phyloP scores from a whole-genome alignment of 2,113 vertebrate species.

The Notarius quadriscutis region DNA sequence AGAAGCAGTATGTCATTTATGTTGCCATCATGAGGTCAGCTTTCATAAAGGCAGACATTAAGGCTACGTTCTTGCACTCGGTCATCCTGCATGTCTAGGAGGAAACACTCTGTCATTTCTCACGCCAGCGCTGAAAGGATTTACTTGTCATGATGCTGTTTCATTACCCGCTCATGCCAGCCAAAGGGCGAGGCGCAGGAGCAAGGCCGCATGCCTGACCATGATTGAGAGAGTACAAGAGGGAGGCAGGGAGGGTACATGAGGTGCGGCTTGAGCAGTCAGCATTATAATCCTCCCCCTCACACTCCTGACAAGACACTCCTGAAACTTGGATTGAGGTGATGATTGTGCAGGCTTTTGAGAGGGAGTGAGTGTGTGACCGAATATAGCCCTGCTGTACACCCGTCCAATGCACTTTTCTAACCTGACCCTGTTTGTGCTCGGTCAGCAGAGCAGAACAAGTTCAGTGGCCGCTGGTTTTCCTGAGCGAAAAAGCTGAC shows the following conservation, averaged over 20 bases:
- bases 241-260: slow-evolving; percentile 17
- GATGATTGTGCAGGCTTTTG: slow-evolving; percentile 68
- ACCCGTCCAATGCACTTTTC: slow-evolving; percentile 32
- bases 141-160: slow-evolving; percentile 35
- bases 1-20: neutral
- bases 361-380: slow-evolving; percentile 23
- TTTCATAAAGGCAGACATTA: slow-evolving; percentile 9
- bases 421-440: slow-evolving; percentile 56
- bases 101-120: neutral
- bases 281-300: slow-evolving; percentile 51
- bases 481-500: slow-evolving; percentile 47
- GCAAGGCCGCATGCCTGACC: slow-evolving; percentile 34
- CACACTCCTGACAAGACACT: slow-evolving; percentile 62
- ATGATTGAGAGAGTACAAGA: slow-evolving; percentile 19
- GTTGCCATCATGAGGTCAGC: neutral
- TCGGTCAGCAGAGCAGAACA: slow-evolving; percentile 47
- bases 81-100: neutral
- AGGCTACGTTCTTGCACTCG: neutral
- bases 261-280: slow-evolving; percentile 49
- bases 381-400: slow-evolving; percentile 15
- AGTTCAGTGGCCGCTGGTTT: slow-evolving; percentile 53
- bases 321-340: slow-evolving; percentile 66
- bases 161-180: slow-evolving; percentile 29
- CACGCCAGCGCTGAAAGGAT: slow-evolving; percentile 9
- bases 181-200: slow-evolving; percentile 1